Percentiles rank a stretch among this genome's conserved stretches.
These are phyloP conservation scores for Schizaphis graminum DNA, from an alignment of 2,888 invertebrate genomes.

Conservation along the genomic window DNA sequence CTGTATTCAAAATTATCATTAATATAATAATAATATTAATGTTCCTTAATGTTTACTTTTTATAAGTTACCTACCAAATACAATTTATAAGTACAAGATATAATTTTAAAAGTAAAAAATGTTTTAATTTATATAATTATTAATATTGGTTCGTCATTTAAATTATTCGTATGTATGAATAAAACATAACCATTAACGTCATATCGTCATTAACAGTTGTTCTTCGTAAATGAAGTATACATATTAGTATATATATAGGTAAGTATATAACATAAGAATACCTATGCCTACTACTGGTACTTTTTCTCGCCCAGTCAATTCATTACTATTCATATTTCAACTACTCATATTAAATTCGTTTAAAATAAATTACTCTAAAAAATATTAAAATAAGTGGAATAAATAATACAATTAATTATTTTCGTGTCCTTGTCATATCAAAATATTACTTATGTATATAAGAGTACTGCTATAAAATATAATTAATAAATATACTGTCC, in stretches of 20 bases:
- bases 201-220: background rate
- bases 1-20: background rate
- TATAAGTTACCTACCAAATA: background rate
- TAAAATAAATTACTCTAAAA: background rate
- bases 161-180: background rate
- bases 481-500: background rate
- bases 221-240: background rate
- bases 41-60: background rate
- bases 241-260: background rate
- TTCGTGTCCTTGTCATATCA: background rate
- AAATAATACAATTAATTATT: background rate
- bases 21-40: background rate
- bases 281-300: background rate
- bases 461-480: background rate
- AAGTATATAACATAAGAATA: background rate
- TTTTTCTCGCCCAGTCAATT: background rate
- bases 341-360: background rate
- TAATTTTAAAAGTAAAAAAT: background rate
- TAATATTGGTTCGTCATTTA: background rate
- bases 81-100: background rate
- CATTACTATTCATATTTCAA: background rate
- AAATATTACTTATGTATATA: background rate
- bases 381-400: background rate
- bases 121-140: background rate
- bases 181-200: background rate